Evolutionary conservation across 2,888 invertebrate genomes (phyloP).

Genomic region (Eupithecia pulchellata): DNA sequence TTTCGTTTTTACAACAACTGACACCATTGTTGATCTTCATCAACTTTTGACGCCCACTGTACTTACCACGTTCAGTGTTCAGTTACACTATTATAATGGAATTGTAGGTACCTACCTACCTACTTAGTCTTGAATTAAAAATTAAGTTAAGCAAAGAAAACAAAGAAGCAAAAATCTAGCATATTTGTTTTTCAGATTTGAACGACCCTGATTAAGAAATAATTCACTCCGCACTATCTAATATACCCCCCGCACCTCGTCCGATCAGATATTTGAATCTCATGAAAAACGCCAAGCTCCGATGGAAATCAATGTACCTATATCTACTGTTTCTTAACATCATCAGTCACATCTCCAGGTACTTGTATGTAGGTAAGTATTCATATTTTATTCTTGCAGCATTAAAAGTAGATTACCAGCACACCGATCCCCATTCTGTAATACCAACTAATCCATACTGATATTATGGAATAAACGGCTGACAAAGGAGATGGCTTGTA

Average conservation of each 20-base stretch:
- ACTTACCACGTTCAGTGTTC: too few relatives aligned
- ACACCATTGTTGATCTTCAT: background rate
- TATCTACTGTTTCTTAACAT: too few relatives aligned
- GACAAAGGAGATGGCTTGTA: too few relatives aligned
- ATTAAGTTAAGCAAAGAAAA: background rate
- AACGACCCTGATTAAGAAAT: background rate
- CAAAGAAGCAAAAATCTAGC: background rate
- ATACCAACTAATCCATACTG: background rate
- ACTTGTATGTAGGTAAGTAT: background rate
- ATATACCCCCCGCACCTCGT: background rate
- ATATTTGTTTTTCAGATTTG: background rate
- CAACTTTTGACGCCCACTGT: background rate
- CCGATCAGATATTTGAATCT: background rate
- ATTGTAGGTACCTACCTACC: too few relatives aligned
- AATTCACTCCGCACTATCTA: background rate
- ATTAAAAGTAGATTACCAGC: background rate
- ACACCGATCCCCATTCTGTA: background rate
- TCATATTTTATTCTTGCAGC: background rate
- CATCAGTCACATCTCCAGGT: background rate
- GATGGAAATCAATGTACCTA: background rate
- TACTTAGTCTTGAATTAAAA: background rate
- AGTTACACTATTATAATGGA: too few relatives aligned
- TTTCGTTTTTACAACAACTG: background rate
- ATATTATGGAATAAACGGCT: too few relatives aligned
- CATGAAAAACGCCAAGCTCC: background rate